A percentile compares a stretch with the other conserved stretches of the same genome.
phyloP scores from a whole-genome alignment of 2,888 invertebrate genomes.

The Merodon equestris region DNA sequence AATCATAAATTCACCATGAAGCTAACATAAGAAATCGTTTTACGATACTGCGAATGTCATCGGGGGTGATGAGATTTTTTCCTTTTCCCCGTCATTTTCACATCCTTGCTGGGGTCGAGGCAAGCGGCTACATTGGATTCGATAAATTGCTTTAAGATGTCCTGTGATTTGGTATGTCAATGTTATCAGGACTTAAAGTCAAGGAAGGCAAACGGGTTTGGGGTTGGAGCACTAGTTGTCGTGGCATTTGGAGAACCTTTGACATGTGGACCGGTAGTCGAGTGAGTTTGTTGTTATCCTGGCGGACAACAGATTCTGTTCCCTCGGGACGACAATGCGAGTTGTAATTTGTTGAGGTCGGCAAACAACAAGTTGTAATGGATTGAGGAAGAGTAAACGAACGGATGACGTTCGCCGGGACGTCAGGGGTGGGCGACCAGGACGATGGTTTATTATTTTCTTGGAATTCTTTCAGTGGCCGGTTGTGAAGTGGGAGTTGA shows the following conservation, averaged over 20 bases:
- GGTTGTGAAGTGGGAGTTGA: slow-evolving; percentile 28
- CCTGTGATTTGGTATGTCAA: slow-evolving; percentile 67
- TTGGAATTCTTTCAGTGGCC: slow-evolving; percentile 14
- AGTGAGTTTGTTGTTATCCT: slow-evolving; percentile 27
- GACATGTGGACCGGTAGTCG: slow-evolving; percentile 23
- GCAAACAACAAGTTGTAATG: slow-evolving; percentile 66
- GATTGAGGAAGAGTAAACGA: slow-evolving; percentile 34
- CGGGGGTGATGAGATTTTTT: slow-evolving; percentile 38
- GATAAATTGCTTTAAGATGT: slow-evolving; percentile 61
- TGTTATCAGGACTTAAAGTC: slow-evolving; percentile 44
- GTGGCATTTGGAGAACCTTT: slow-evolving; percentile 46
- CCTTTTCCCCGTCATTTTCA: background rate
- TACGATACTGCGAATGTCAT: slow-evolving; percentile 54
- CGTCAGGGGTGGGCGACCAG: background rate
- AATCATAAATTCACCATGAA: slow-evolving; percentile 66
- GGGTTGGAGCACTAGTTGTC: slow-evolving; percentile 32
- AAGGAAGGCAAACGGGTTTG: background rate
- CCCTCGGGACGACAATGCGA: slow-evolving; percentile 50
- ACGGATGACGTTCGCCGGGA: background rate
- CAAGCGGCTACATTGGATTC: slow-evolving; percentile 54
- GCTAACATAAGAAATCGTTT: slow-evolving; percentile 66
- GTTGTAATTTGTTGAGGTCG: slow-evolving; percentile 63
- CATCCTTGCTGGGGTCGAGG: background rate
- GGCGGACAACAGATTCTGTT: slow-evolving; percentile 6
- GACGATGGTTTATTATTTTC: slow-evolving; percentile 28